Base-by-base conservation (phyloP, 2,888 invertebrate genomes). In the Aporophyla lueneburgensis region DNA sequence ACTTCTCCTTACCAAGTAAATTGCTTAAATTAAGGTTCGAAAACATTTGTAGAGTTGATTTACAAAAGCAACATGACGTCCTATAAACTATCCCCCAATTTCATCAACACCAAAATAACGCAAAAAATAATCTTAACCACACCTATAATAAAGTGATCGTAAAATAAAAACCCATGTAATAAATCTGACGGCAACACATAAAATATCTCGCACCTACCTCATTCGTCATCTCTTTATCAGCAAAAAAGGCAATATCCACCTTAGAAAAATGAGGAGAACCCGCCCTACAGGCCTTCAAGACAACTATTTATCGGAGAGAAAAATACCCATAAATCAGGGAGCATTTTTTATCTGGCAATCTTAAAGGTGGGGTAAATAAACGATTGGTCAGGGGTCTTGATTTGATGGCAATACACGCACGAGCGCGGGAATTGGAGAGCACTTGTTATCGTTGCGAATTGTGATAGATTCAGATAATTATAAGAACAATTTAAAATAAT, bases 211-310 rank as follows among this genome's bases (percentile, higher is more conserved):
- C 92, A 93, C 93, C 92, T 91, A 90, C 89, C 90, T 93, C 94
- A 95, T 95, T 93, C 94, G 93, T 95, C 94, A 94, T 95, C 89
- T 92, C 93, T 93, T 95, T 95, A 95, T 95, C 95, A 95, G 94
- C 93, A 93, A 94, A 95, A 94, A 95, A 92, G 89, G 93, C 93
- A 93, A 94, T 93, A 92, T 93, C 93, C 93, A 94, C 94, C 95
- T 95, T 93, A 84, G 91, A 95, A 93, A 95, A 94, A 95, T 95
- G 95, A 95, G 93, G 88, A 86, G 86, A 89, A 88, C 90, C 89
- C 92, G 93, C 94, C 95, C 94, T 93, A 83, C 86, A 87, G 91
- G 92, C 93, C 95, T 93, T 91, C 93, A 93, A 95, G 94, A 95
- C 95, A 95, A 95, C 96, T 96, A 96, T 95, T 96, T 96, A 96